These are phyloP conservation scores for Tiliqua scincoides DNA, from an alignment of 2,113 vertebrate species.

Conservation along the genomic window DNA sequence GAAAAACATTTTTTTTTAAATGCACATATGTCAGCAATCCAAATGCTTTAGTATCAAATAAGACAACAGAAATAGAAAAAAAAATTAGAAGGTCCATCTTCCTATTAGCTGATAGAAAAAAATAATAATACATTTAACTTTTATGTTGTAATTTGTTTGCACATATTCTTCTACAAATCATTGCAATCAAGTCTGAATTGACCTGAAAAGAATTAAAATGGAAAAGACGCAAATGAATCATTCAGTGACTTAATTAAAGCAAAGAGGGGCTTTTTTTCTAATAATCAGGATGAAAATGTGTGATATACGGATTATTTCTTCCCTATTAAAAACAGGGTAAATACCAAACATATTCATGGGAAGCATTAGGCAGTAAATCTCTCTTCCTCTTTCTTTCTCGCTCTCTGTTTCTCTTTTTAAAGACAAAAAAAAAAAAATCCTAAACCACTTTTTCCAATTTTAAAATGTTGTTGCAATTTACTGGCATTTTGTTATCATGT, in stretches of 20 bases:
- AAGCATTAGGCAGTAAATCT: conserved; percentile 45
- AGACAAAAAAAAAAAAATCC: conserved; percentile 29
- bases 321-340: conserved; percentile 23
- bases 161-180: conserved; percentile 48
- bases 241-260: conserved; percentile 44
- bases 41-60: conserved; percentile 60
- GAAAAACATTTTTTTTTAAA: conserved; percentile 69
- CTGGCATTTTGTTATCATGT: conserved; percentile 36
- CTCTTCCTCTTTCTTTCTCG: background rate
- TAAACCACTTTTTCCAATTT: conserved; percentile 34
- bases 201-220: conserved; percentile 50
- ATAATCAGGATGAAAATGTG: conserved; percentile 47
- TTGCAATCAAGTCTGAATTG: conserved; percentile 53
- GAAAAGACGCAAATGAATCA: conserved; percentile 26
- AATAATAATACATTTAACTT: conserved; percentile 59
- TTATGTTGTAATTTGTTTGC: conserved; percentile 33
- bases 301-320: conserved; percentile 40
- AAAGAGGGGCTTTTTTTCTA: conserved; percentile 16
- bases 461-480: conserved; percentile 35
- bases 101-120: conserved; percentile 49
- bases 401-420: background rate
- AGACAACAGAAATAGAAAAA: conserved; percentile 60
- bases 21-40: conserved; percentile 73
- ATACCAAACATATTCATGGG: conserved; percentile 1
- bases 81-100: conserved; percentile 55